These are phyloP conservation scores for Pocillopora damicornis DNA, from an alignment of 64 coral and sea anemone genomes.

Conservation along the genomic window DNA sequence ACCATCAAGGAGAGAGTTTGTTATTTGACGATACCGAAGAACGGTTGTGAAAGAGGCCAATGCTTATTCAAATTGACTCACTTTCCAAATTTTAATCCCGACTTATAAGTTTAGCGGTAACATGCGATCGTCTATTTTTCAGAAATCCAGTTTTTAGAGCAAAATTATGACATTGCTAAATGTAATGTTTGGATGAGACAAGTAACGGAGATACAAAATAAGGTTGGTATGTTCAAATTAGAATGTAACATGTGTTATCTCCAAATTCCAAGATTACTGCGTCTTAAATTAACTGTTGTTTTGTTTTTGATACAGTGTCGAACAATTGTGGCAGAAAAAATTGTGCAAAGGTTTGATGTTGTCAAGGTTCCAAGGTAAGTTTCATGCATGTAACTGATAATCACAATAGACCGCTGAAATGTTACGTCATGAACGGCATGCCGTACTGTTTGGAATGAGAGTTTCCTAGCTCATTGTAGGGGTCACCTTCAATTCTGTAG, in stretches of 20 bases:
- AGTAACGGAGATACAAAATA: conserved; percentile 83
- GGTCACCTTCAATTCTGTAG: neutral
- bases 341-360: conserved; percentile 90
- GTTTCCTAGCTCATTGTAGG: no score
- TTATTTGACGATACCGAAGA: no score
- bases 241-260: no score
- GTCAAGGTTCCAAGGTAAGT: conserved; percentile 82
- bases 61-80: no score
- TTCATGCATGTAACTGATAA: neutral
- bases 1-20: no score
- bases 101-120: no score
- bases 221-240: conserved; percentile 26
- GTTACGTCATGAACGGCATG: no score
- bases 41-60: no score
- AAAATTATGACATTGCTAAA: conserved; percentile 80
- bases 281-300: neutral
- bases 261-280: neutral
- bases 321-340: conserved; percentile 81
- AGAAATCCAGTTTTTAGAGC: conserved; percentile 88
- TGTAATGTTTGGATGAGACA: conserved; percentile 85
- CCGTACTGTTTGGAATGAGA: no score
- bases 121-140: neutral
- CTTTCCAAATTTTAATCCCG: no score
- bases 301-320: conserved; percentile 54
- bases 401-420: no score